Conservation (phyloP, 2,797 vertebrate species). For the Danio choprae region DNA sequence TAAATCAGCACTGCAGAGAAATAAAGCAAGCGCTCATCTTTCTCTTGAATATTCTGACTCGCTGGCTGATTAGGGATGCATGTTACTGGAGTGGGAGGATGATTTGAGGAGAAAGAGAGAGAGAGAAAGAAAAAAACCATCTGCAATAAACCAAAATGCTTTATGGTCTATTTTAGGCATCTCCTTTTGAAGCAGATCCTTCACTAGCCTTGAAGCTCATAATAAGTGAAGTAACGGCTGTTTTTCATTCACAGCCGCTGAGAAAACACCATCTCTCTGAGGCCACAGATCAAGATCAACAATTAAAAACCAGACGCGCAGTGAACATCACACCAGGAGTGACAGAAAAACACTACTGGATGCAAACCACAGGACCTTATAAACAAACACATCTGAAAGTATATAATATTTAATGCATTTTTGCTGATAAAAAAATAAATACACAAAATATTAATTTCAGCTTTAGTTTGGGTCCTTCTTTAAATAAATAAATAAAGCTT, state of each 20-base stretch:
- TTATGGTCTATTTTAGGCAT: slow-evolving; percentile 57
- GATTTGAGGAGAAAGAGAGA: slow-evolving; percentile 5
- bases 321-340: background rate
- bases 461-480: too few relatives aligned
- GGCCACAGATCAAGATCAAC: slow-evolving; percentile 12
- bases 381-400: background rate
- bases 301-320: slow-evolving; percentile 18
- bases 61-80: slow-evolving; percentile 32
- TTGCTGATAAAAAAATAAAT: too few relatives aligned
- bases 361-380: too few relatives aligned
- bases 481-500: too few relatives aligned
- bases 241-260: background rate
- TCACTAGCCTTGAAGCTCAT: slow-evolving; percentile 36
- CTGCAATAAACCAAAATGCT: slow-evolving; percentile 37
- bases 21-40: slow-evolving; percentile 59
- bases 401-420: background rate
- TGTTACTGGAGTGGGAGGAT: slow-evolving; percentile 54
- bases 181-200: slow-evolving; percentile 48
- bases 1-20: slow-evolving; percentile 53
- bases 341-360: background rate
- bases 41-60: slow-evolving; percentile 53
- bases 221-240: slow-evolving; percentile 6
- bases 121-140: slow-evolving; percentile 60
- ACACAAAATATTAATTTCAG: too few relatives aligned
- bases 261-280: slow-evolving; percentile 54